phyloP scores from a whole-genome alignment of 2,797 vertebrate genomes.

The Mionectes olivaceus region DNA sequence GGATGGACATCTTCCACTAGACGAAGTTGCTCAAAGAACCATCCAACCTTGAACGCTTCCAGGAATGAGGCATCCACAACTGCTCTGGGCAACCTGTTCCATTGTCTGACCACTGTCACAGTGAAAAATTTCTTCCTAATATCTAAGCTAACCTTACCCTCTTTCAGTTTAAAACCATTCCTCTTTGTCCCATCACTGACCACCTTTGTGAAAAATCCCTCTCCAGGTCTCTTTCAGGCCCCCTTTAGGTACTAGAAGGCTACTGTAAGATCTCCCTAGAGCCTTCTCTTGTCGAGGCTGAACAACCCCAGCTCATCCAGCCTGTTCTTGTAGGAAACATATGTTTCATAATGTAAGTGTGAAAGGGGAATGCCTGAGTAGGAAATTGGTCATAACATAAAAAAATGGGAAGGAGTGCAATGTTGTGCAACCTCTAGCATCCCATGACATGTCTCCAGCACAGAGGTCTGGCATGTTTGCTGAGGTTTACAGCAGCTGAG shows the following conservation, averaged over 20 bases:
- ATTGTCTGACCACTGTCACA: not conserved
- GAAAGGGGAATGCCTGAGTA: not conserved
- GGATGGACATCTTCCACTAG: not conserved
- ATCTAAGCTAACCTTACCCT: not conserved
- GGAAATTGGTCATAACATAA: not conserved
- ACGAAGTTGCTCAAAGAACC: not conserved
- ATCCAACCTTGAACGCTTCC: not conserved
- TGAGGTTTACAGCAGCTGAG: not conserved
- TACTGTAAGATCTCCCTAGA: not conserved
- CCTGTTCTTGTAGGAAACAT: not conserved
- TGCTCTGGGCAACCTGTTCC: not conserved
- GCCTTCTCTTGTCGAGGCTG: not conserved
- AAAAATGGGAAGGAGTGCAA: not conserved
- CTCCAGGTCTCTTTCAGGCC: not conserved
- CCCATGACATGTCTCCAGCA: not conserved
- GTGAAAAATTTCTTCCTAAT: not conserved
- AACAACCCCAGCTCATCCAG: not conserved
- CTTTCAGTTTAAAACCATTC: not conserved
- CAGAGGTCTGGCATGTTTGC: not conserved
- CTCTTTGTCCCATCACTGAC: not conserved
- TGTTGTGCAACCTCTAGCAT: not conserved
- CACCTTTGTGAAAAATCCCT: not conserved
- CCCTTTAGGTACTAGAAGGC: not conserved
- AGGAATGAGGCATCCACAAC: not conserved
- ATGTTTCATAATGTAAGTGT: not conserved